Conservation (phyloP, 2,888 invertebrate species). For the Physocephala rufipes region DNA sequence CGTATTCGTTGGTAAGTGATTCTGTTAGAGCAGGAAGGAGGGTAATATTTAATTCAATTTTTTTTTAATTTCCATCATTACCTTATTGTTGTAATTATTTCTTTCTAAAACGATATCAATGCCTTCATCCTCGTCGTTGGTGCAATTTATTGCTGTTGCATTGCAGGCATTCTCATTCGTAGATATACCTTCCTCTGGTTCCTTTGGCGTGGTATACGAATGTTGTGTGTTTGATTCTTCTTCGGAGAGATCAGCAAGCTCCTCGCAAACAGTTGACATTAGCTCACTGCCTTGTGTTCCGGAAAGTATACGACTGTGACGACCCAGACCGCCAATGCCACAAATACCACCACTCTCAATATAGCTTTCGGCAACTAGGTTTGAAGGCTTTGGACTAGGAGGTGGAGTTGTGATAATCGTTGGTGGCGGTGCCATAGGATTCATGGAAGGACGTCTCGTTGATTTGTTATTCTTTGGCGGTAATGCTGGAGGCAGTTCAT, state of each 20-base stretch:
- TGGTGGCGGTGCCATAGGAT: constrained; percentile 48
- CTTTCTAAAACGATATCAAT: constrained; percentile 46
- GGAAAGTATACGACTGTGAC: constrained; percentile 54
- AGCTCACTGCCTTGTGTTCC: constrained; percentile 59
- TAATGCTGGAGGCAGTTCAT: constrained; percentile 70
- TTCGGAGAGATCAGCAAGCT: constrained; percentile 54
- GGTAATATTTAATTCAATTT: background rate
- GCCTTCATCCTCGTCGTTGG: constrained; percentile 45
- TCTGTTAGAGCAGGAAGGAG: constrained; percentile 45
- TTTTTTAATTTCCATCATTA: constrained; percentile 40
- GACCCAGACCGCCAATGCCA: constrained; percentile 37
- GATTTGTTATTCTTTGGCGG: constrained; percentile 70
- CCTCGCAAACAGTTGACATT: constrained; percentile 66
- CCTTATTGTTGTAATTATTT: constrained; percentile 45
- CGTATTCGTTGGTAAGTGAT: constrained; percentile 48
- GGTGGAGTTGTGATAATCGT: constrained; percentile 67
- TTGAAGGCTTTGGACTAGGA: constrained; percentile 62
- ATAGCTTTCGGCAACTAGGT: constrained; percentile 43
- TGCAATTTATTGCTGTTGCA: constrained; percentile 33
- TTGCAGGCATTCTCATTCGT: background rate
- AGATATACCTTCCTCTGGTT: constrained; percentile 38
- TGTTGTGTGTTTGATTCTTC: constrained; percentile 48
- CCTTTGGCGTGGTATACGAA: constrained; percentile 56
- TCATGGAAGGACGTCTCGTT: constrained; percentile 50
- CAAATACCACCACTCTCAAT: constrained; percentile 36